Evolutionary conservation across 1,140 invertebrate genomes (phyloP), one percentile per base, ranked within the genome.

Genomic region (Lepidotrigona ventralis): DNA sequence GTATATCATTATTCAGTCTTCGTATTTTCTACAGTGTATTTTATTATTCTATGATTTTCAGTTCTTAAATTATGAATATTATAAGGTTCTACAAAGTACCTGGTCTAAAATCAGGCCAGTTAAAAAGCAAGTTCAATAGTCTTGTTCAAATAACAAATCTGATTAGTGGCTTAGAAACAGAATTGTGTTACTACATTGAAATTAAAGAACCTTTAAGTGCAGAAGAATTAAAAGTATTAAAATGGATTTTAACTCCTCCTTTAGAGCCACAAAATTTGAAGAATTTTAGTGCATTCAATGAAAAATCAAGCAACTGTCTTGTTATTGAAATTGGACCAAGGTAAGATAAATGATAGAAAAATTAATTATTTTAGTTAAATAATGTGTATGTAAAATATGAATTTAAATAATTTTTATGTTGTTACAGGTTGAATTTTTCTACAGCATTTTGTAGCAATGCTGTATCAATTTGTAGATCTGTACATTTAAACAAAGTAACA

Each of bases 401-500:
- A 69, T 51, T 54, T 54, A 82, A 19, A 0, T n/a, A 51, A 64
- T 63, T 71, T 79, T 72, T 74, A 64, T 82, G 1, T 79, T 81
- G 92, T 94, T 93, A 69, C 91, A 97, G 98, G 91, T 96, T 98
- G 82, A 99, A 98, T 93, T 99, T 99, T 93, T 98, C 98, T 17
- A 99, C 98, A 63, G 96, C 98, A 1, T 98, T 98, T 91, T 99
- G 98, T 2, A 99, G 98, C 84, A 99, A 99, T 94, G 98, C 98
- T 73, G 97, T 99, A 8, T 98, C 98, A 53, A 99, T 99, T 86
- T 99, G 98, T 92, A 95, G 97, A 85, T 97, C 98, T 84, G 95
- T 98, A 73, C 96, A 97, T 14, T 92, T 99, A 12, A 92, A 93
- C 46, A 95, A 96, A 92, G 94, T 99, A 3, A 95, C 93, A 2